Conservation (phyloP, 2,113 vertebrate genomes). For the Urocynchramus pylzowi region DNA sequence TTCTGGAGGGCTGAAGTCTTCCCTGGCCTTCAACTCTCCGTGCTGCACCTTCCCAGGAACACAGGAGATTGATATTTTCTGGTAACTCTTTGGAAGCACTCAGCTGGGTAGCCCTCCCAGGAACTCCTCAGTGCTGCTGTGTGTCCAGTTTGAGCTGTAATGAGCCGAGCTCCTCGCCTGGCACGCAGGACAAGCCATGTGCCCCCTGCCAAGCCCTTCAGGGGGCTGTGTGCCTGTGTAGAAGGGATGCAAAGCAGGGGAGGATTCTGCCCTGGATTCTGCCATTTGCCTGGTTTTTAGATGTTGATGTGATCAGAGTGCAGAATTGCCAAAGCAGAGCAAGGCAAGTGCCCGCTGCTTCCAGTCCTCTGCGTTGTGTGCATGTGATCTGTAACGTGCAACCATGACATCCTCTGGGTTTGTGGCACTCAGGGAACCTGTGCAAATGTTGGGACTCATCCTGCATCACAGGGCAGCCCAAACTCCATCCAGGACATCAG, state of each 20-base stretch:
- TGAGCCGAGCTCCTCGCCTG: not conserved
- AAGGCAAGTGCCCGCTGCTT: not conserved
- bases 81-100: not conserved
- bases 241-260: not conserved
- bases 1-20: not conserved
- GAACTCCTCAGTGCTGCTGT: not conserved
- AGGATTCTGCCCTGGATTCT: not conserved
- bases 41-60: not conserved
- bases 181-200: not conserved
- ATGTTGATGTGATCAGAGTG: fast-evolving
- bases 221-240: not conserved
- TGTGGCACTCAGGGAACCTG: not conserved
- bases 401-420: fast-evolving
- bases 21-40: not conserved
- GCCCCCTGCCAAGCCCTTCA: not conserved
- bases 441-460: not conserved
- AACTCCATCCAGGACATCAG: not conserved
- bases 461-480: not conserved
- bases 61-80: not conserved
- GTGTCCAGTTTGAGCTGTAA: not conserved
- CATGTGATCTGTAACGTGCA: fast-evolving
- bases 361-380: fast-evolving
- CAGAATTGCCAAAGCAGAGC: not conserved
- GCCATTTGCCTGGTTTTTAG: not conserved
- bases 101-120: not conserved